Base-by-base conservation (phyloP, 1,140 invertebrate species). In the Carcinoscorpius rotundicauda region DNA sequence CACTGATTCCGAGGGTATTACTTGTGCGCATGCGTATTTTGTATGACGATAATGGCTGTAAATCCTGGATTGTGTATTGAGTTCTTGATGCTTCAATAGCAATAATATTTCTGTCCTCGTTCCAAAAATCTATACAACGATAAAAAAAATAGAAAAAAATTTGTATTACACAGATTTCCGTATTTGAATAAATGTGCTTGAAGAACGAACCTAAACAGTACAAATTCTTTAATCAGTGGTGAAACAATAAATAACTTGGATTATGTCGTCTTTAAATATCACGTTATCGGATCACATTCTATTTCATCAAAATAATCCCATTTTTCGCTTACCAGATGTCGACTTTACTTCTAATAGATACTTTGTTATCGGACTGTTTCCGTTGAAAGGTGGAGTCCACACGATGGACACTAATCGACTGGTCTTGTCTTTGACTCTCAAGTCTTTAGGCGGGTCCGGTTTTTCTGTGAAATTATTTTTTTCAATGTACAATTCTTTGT, bases 21-120 rank as follows among this genome's bases (percentile, higher is more conserved):
- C 97, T 87, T 6, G 97, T 95, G 71, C 90, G 84, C 4, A 99
- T 84, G 61, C 96, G 81, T 81, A 99, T 98, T 77, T 97, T 90
- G 77, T 93, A 97, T 78, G 96, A 89, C 52, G 87, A 87, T 59
- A 90, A 86, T 78, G 93, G 93, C 60, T 86, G 83, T 4, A 97
- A 79, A 70, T 87, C 86, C 68, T 84, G 84, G 9, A 97, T 82
- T 60, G 84, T 86, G 3, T 87, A 85, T 49, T 63, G 53, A 49
- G n/a, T 65, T 51, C 64, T 53, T 4, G 55, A 61, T 3, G 58
- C 48, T 49, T 69, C 68, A 5, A 69, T 56, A 4, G 50, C 50
- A n/a, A 58, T 69, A 8, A 55, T 52, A 52, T 64, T 64, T 29
- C 29, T 29, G 29, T 29, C 29, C 29, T 29, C 29, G 29, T 29